Evolutionary conservation across 2,888 invertebrate genomes (phyloP).

Genomic region (Polylopha cassiicola): DNA sequence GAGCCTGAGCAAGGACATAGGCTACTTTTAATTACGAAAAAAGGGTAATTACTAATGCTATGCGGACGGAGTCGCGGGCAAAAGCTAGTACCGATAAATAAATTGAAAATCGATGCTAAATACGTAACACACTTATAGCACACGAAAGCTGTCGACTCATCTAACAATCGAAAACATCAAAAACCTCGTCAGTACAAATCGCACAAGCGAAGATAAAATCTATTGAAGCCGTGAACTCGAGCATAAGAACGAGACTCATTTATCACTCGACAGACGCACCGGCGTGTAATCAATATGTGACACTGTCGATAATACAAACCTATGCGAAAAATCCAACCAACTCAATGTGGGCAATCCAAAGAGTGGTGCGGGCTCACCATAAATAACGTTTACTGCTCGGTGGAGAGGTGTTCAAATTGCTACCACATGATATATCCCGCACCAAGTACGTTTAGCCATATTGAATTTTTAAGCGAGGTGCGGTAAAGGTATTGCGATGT

Average conservation of each 20-base stretch:
- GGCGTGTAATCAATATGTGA: constrained; percentile 21
- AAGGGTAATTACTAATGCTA: too few relatives aligned
- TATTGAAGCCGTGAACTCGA: constrained; percentile 12
- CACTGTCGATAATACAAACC: constrained; percentile 16
- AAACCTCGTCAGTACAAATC: neutral
- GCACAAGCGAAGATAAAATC: constrained; percentile 4
- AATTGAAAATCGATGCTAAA: too few relatives aligned
- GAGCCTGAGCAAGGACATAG: too few relatives aligned
- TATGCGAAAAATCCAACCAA: constrained; percentile 57
- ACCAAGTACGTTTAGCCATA: constrained; percentile 64
- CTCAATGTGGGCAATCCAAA: constrained; percentile 63
- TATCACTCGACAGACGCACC: constrained; percentile 16
- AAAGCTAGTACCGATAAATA: too few relatives aligned
- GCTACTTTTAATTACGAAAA: too few relatives aligned
- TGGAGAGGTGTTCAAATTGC: constrained; percentile 72
- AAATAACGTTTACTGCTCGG: constrained; percentile 71
- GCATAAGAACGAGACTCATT: constrained; percentile 8
- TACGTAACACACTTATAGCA: too few relatives aligned
- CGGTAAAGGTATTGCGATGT: constrained; percentile 6
- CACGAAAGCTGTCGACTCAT: too few relatives aligned
- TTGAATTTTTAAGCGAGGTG: constrained; percentile 67
- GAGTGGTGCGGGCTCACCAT: constrained; percentile 67
- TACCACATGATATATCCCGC: constrained; percentile 69
- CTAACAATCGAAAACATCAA: neutral
- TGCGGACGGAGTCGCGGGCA: too few relatives aligned